phyloP scores from a whole-genome alignment of 1,140 invertebrate species.

The Leucophenga varia region DNA sequence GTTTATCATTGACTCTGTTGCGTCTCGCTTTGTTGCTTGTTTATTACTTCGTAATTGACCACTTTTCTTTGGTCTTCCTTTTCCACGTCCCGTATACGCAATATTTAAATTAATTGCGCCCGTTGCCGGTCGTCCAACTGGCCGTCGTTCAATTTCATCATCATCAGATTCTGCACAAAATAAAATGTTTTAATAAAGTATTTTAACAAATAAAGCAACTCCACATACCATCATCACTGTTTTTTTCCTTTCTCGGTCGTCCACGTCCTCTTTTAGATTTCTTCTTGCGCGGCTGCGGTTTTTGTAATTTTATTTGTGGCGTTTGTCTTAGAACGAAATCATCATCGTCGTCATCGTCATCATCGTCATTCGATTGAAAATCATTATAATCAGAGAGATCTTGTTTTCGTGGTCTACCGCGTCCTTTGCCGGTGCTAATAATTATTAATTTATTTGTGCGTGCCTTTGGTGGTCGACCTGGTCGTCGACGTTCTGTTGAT shows the following conservation, averaged over 20 bases:
- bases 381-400: constrained; percentile 7
- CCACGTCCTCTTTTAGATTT: constrained; percentile 4
- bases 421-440: constrained; percentile 25
- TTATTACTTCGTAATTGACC: no score
- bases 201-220: no score
- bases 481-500: no score
- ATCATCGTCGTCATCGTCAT: no score
- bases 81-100: constrained; percentile 33
- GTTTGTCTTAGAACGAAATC: no score
- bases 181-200: no score
- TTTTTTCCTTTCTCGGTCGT: constrained; percentile 9
- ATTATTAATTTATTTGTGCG: constrained; percentile 3
- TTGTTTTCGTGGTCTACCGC: constrained; percentile 32
- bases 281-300: background rate
- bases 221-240: constrained; percentile 15
- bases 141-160: constrained; percentile 14
- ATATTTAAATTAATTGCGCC: constrained; percentile 43
- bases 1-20: no score
- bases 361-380: constrained; percentile 24
- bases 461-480: constrained; percentile 19
- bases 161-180: constrained; percentile 10
- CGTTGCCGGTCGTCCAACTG: constrained; percentile 34
- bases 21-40: no score
- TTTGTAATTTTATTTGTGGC: no score
- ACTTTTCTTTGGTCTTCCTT: constrained; percentile 39